These are phyloP conservation scores for Temnothorax nylanderi DNA, from an alignment of 1,140 invertebrate genomes.

Conservation along the genomic window DNA sequence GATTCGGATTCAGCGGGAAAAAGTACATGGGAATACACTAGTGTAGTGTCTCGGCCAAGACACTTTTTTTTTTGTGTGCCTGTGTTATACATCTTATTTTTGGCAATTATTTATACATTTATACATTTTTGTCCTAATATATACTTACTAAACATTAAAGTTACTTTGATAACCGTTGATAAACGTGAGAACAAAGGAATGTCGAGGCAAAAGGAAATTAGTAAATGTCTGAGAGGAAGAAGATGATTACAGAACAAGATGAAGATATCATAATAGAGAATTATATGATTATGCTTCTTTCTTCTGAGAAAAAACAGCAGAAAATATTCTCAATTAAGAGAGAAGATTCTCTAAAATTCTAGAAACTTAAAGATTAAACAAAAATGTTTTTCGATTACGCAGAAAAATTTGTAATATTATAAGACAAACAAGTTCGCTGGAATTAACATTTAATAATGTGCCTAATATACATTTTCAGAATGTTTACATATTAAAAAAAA, in stretches of 20 bases:
- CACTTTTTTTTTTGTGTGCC: too few species aligned
- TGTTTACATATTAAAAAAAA: neutral
- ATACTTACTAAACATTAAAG: neutral
- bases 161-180: neutral
- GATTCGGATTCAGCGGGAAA: too few species aligned
- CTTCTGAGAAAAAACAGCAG: neutral
- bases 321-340: slow-evolving; percentile 17
- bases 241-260: slow-evolving; percentile 31
- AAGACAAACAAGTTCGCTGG: neutral
- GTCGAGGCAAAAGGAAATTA: slow-evolving; percentile 55
- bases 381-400: neutral
- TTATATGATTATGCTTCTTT: slow-evolving; percentile 35
- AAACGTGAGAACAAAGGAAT: slow-evolving; percentile 43
- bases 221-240: slow-evolving; percentile 56
- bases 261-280: slow-evolving; percentile 26
- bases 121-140: neutral
- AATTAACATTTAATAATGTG: neutral
- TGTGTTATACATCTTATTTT: neutral
- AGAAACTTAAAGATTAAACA: neutral
- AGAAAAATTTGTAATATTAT: neutral
- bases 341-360: neutral
- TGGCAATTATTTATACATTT: neutral
- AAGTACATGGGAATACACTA: too few species aligned
- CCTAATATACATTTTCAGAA: neutral
- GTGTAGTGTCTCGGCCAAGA: too few species aligned